Conservation (phyloP, 1,140 invertebrate species). For the Ylistrum balloti region DNA sequence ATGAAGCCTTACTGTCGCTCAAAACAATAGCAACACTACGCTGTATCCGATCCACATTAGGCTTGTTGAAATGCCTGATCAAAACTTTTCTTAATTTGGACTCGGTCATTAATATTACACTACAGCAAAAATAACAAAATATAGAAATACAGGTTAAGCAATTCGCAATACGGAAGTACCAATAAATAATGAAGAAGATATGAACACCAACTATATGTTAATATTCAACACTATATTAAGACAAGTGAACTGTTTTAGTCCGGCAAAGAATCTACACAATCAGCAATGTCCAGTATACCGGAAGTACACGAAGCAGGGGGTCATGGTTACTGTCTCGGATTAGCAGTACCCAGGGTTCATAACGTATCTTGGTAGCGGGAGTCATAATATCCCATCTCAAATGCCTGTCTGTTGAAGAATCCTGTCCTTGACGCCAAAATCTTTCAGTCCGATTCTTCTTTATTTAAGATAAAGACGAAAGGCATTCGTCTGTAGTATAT, state of each 20-base stretch:
- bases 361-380: not conserved
- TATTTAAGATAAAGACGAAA: too few species aligned
- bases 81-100: not conserved
- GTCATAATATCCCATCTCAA: not conserved
- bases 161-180: too few species aligned
- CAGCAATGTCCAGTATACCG: not conserved
- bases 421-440: too few species aligned
- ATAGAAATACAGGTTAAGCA: not conserved
- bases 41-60: not conserved
- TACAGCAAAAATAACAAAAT: not conserved
- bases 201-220: not conserved
- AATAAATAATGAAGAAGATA: not conserved
- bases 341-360: not conserved
- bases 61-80: not conserved
- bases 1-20: not conserved
- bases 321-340: too few species aligned
- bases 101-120: not conserved
- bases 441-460: too few species aligned
- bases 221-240: not conserved
- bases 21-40: not conserved
- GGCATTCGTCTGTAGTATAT: too few species aligned
- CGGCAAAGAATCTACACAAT: not conserved
- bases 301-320: not conserved
- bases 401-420: not conserved
- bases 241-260: not conserved